Percentiles rank a stretch among this genome's conserved stretches.
Evolutionary conservation across 2,113 vertebrate species (phyloP).

Genomic region (Oreochromis spilurus): DNA sequence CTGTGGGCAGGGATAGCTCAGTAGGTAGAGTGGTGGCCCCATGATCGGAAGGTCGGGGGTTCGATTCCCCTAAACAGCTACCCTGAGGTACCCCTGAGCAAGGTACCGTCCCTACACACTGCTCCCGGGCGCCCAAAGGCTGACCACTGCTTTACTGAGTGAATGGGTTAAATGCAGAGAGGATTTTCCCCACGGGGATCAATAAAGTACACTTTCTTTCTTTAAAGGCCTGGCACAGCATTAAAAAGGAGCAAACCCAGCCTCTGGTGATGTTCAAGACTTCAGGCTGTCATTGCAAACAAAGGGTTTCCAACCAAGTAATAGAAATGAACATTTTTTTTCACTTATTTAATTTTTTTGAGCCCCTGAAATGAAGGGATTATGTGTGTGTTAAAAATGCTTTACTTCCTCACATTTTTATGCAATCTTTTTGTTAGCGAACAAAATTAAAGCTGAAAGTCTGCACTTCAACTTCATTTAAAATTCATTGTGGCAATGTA

Average conservation of each 20-base stretch:
- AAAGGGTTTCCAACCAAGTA: not conserved
- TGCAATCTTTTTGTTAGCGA: not conserved
- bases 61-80: no score
- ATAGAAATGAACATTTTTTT: not conserved
- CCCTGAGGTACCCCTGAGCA: no score
- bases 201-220: no score
- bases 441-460: not conserved
- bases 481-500: not conserved
- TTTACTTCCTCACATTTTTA: not conserved
- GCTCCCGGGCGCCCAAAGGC: no score
- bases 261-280: not conserved
- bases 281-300: not conserved
- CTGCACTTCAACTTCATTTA: not conserved
- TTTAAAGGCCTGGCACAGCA: not conserved
- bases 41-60: no score
- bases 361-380: not conserved
- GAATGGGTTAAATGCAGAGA: no score
- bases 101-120: no score
- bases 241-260: not conserved
- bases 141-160: no score
- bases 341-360: not conserved
- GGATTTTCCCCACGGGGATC: no score
- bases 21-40: no score
- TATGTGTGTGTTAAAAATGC: not conserved
- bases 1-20: not conserved